These are phyloP conservation scores for Cynoglossus semilaevis DNA, from an alignment of 2,113 vertebrate genomes.

Conservation along the genomic window DNA sequence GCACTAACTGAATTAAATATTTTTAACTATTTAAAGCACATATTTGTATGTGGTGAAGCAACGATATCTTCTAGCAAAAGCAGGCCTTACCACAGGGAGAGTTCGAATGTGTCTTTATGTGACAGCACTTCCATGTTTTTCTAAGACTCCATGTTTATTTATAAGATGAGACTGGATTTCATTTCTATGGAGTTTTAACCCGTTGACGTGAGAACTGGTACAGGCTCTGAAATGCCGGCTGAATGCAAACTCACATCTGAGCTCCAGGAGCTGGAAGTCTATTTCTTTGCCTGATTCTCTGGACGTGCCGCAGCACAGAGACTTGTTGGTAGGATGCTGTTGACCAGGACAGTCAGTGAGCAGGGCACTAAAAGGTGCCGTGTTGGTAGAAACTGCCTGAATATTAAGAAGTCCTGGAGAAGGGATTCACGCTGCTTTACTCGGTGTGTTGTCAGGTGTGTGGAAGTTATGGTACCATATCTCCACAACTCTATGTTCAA, in stretches of 20 bases:
- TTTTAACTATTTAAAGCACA: too few relatives aligned
- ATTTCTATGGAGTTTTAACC: background rate
- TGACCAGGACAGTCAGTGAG: constrained; percentile 10
- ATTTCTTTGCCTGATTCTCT: constrained; percentile 3
- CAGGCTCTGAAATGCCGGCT: constrained; percentile 29
- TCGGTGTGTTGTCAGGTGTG: background rate
- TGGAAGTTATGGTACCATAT: too few relatives aligned
- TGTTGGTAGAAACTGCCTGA: background rate
- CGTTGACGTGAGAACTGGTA: constrained; percentile 24
- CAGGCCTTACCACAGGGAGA: too few relatives aligned
- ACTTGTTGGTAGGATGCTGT: background rate
- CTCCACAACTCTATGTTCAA: too few relatives aligned
- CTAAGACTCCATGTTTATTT: too few relatives aligned
- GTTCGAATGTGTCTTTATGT: too few relatives aligned
- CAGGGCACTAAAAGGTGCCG: background rate
- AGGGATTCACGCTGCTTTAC: background rate
- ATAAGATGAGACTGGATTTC: too few relatives aligned
- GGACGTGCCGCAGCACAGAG: background rate
- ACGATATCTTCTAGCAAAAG: too few relatives aligned
- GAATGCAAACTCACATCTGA: constrained; percentile 24
- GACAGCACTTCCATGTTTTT: too few relatives aligned
- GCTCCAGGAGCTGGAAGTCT: constrained; percentile 30
- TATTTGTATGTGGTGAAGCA: too few relatives aligned
- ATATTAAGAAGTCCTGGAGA: background rate
- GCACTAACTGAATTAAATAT: too few relatives aligned